phyloP scores from a whole-genome alignment of 1,140 invertebrate genomes.

The Drosophila rhopaloa region DNA sequence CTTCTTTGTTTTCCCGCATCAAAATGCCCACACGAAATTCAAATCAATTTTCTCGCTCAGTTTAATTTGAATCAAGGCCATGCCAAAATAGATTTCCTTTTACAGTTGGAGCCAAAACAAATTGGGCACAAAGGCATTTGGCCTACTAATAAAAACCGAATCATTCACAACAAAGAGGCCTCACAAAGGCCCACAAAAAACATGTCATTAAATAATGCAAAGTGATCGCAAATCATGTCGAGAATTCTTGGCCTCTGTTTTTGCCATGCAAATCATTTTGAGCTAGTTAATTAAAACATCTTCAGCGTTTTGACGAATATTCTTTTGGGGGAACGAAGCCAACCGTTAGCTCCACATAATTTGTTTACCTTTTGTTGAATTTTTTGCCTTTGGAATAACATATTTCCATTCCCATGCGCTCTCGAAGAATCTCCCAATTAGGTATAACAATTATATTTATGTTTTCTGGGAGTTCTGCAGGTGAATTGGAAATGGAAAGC shows the following conservation, averaged over 20 bases:
- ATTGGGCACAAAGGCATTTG: constrained; percentile 42
- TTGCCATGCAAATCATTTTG: constrained; percentile 41
- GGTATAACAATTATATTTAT: constrained; percentile 50
- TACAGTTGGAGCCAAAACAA: constrained; percentile 57
- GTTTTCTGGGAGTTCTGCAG: constrained; percentile 29
- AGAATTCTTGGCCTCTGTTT: constrained; percentile 18
- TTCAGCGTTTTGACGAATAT: constrained; percentile 43
- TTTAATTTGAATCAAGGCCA: constrained; percentile 63
- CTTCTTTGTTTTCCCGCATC: constrained; percentile 21
- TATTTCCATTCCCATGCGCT: constrained; percentile 27
- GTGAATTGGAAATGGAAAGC: constrained; percentile 65
- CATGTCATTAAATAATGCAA: constrained; percentile 53
- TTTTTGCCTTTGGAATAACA: constrained; percentile 7
- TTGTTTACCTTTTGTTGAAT: constrained; percentile 43
- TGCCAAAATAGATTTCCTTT: constrained; percentile 61
- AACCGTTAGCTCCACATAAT: constrained; percentile 68
- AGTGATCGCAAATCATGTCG: constrained; percentile 48
- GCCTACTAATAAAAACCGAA: constrained; percentile 30
- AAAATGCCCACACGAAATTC: constrained; percentile 1
- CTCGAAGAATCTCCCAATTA: constrained; percentile 36
- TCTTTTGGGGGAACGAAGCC: constrained; percentile 40
- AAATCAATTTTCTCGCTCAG: constrained; percentile 35
- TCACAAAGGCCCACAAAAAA: constrained; percentile 22
- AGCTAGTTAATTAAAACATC: constrained; percentile 58
- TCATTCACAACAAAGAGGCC: constrained; percentile 27